Evolutionary conservation across 2,113 vertebrate species (phyloP).

Genomic region (Lucifuga dentata): DNA sequence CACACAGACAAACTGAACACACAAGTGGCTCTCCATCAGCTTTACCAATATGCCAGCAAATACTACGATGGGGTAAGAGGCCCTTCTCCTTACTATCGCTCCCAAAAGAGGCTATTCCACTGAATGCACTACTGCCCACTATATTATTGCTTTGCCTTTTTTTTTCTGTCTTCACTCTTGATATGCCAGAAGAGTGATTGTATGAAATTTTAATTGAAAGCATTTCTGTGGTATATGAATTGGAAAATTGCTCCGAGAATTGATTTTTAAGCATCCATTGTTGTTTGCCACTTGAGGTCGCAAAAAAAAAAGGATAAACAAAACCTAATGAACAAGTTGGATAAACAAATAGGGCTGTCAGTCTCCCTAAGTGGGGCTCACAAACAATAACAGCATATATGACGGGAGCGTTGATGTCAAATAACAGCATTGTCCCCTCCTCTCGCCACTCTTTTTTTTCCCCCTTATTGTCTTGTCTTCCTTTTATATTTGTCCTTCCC

Average conservation of each 20-base stretch:
- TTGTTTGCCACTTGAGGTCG: conserved; percentile 74
- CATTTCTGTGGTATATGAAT: conserved; percentile 78
- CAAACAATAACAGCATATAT: conserved; percentile 64
- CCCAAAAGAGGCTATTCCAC: conserved; percentile 67
- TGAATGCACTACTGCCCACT: conserved; percentile 74
- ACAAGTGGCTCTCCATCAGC: conserved; percentile 95
- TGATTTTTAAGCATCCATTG: conserved; percentile 76
- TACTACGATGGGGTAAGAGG: conserved; percentile 96
- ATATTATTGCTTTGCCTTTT: conserved; percentile 67
- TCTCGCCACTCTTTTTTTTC: conserved; percentile 24
- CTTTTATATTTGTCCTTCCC: not conserved
- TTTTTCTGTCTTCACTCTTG: conserved; percentile 60
- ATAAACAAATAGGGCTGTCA: conserved; percentile 76
- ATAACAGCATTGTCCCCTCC: conserved; percentile 44
- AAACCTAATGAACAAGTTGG: conserved; percentile 79
- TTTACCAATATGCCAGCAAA: conserved; percentile 98
- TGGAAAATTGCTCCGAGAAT: conserved; percentile 81
- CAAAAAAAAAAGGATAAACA: conserved; percentile 69
- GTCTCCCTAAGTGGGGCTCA: conserved; percentile 65
- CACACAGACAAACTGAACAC: conserved; percentile 97
- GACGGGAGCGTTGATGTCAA: conserved; percentile 60
- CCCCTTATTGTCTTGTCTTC: conserved; percentile 19
- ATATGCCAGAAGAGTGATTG: conserved; percentile 76
- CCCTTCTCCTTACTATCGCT: conserved; percentile 55
- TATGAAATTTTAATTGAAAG: conserved; percentile 82